phyloP scores from a whole-genome alignment of 2,888 invertebrate genomes.

The Acanthosepion pharaonis region DNA sequence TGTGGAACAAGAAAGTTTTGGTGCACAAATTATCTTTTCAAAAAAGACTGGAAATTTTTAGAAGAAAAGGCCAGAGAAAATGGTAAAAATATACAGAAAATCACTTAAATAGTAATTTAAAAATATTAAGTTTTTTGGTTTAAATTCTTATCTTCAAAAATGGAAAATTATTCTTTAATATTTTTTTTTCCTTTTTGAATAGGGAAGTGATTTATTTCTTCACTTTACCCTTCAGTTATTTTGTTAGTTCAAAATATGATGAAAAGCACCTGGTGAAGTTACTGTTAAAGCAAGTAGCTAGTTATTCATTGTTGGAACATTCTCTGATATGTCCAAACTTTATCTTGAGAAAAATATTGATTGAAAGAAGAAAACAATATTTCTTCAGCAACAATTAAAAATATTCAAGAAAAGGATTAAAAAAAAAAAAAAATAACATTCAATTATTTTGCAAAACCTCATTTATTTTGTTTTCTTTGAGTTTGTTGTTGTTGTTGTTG shows the following conservation, averaged over 20 bases:
- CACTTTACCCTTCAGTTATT: not conserved
- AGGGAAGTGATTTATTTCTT: not conserved
- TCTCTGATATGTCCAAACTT: not conserved
- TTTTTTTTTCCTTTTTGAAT: not conserved
- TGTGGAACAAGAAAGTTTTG: not conserved
- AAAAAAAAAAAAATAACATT: not conserved
- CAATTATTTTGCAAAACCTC: constrained; percentile 12
- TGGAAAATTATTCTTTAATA: not conserved
- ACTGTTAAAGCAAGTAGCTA: not conserved
- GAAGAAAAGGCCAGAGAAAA: constrained; percentile 33
- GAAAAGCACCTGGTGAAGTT: constrained; percentile 15
- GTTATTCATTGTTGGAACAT: not conserved
- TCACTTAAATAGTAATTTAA: not conserved
- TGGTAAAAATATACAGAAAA: not conserved
- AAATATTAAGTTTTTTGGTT: constrained; percentile 5
- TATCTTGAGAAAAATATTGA: not conserved
- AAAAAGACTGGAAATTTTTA: not conserved
- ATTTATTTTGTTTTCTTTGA: not conserved
- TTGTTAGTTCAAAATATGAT: not conserved
- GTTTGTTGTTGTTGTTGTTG: not conserved
- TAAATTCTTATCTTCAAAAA: not conserved
- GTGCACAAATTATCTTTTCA: not conserved
- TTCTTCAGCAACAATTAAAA: not conserved
- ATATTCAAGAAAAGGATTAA: not conserved
- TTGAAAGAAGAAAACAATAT: not conserved